These are phyloP conservation scores for Drosophila auraria DNA, from an alignment of 1,140 invertebrate species.

Conservation along the genomic window DNA sequence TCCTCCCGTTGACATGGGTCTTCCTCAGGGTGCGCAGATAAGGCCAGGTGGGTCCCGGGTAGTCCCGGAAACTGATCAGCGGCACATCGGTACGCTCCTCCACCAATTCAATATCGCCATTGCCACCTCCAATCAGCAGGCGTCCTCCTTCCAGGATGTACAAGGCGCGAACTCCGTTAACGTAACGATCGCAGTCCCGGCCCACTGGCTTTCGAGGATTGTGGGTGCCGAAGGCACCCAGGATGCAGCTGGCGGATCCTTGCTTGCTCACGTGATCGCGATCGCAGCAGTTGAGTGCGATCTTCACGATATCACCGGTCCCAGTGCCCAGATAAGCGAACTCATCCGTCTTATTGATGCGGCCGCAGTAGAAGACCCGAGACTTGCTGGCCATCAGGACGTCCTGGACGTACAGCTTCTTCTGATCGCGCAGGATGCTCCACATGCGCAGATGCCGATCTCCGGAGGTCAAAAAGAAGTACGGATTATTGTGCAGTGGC, in stretches of 20 bases:
- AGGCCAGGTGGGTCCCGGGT: conserved; percentile 86
- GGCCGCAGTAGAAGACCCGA: conserved; percentile 88
- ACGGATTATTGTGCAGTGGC: conserved; percentile 86
- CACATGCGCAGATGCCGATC: conserved; percentile 90
- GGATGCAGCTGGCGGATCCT: conserved; percentile 87
- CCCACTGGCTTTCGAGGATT: conserved; percentile 78
- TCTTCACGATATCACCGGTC: conserved; percentile 89
- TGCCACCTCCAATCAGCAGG: conserved; percentile 92
- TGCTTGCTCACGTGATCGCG: conserved; percentile 85
- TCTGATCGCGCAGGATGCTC: conserved; percentile 90
- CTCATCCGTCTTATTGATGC: conserved; percentile 89
- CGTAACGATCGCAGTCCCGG: conserved; percentile 81
- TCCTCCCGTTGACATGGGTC: conserved; percentile 87
- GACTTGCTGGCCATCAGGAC: conserved; percentile 90
- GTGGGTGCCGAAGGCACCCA: conserved; percentile 88
- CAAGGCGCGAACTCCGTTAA: conserved; percentile 89
- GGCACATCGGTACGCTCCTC: conserved; percentile 86
- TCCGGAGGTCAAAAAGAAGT: conserved; percentile 90
- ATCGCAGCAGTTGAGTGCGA: conserved; percentile 89
- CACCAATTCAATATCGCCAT: conserved; percentile 91
- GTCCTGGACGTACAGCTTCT: conserved; percentile 90
- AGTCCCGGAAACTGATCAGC: conserved; percentile 85
- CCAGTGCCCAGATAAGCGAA: conserved; percentile 94
- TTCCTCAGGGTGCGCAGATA: conserved; percentile 87
- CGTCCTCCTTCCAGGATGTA: conserved; percentile 87